Evolutionary conservation across 2,113 vertebrate genomes (phyloP).

Genomic region (Laticauda laticaudata): DNA sequence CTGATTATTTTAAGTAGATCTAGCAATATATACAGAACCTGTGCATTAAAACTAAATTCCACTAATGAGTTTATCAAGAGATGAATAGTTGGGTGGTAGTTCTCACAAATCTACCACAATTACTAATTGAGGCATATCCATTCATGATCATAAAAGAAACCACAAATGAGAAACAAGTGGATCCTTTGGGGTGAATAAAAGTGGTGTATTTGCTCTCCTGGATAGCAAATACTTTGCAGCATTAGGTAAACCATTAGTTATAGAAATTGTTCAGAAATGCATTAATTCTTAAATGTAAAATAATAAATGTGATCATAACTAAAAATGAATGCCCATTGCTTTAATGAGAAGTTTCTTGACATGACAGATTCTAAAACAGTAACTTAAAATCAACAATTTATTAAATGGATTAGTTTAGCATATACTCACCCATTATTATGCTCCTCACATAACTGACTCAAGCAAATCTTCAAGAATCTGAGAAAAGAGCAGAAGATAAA

Average conservation of each 20-base stretch:
- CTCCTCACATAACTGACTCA: constrained; percentile 64
- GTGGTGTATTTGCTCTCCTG: background rate
- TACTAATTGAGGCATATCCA: background rate
- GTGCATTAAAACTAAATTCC: background rate
- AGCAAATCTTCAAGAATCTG: constrained; percentile 1
- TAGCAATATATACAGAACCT: background rate
- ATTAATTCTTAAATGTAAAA: background rate
- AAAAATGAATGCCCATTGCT: background rate
- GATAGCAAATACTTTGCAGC: background rate
- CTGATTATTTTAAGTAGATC: background rate
- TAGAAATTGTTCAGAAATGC: background rate
- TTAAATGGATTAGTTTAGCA: background rate
- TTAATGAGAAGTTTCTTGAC: background rate
- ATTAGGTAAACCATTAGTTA: background rate
- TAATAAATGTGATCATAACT: background rate
- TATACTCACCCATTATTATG: constrained; percentile 63
- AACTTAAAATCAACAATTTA: background rate
- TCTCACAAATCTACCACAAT: background rate
- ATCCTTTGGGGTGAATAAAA: background rate
- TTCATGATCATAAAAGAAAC: background rate
- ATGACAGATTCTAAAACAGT: background rate
- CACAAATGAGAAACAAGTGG: background rate
- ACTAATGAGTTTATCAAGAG: background rate
- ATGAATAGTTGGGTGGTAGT: background rate
- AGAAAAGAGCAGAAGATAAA: background rate